Base-by-base conservation (phyloP, 92 coral and sea anemone genomes). In the Epizoanthus fatuus region DNA sequence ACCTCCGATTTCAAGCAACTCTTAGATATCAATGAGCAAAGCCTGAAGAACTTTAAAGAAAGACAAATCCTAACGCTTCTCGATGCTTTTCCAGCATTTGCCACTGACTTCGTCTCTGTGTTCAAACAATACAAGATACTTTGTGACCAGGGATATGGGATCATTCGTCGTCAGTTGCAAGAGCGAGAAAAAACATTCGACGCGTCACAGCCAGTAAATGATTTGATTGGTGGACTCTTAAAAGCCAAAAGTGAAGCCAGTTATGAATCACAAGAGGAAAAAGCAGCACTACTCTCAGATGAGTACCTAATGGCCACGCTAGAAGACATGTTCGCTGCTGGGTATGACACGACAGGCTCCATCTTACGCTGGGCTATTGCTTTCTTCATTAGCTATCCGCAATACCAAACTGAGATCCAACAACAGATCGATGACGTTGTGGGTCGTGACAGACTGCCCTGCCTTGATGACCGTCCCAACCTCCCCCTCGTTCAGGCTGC, bases 311-410 rank as follows among this genome's bases (percentile, higher is more conserved):
- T 84, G 40, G 63, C 69, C 74, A 84, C 81, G 5, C 15, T 84
- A 32, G 73, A 72, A 37, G 88, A 84, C 38, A 72, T 84, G 88
- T 84, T 84, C 58, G 71, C 62, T 3, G 88, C 81, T 20, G 88
- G 88, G 4, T 84, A 84, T 15, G 88, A 84, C 32, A 84, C 88
- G 13, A 73, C 68, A 11, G 59, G 69, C 8, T 17, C 69, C 8
- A 63, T 67, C 22, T 20, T 75, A n/a, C 81, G 81, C 16, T 75
- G 81, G 81, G 52, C 81, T 0, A 75, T 75, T 54, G 39, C 81
- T 3, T 75, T 54, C n/a, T 39, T 75, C 13, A 67, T 75, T 19
- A 75, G 60, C 69, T 75, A 75, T 47, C 81, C 81, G 11, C 81
- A 72, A 0, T 72, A 45, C 63, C 88, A 73, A 38, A 60, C 25